Percentiles rank a stretch among this genome's conserved stretches.
These are phyloP conservation scores for Indri indri DNA, from an alignment of 2,113 vertebrate species.

Conservation along the genomic window DNA sequence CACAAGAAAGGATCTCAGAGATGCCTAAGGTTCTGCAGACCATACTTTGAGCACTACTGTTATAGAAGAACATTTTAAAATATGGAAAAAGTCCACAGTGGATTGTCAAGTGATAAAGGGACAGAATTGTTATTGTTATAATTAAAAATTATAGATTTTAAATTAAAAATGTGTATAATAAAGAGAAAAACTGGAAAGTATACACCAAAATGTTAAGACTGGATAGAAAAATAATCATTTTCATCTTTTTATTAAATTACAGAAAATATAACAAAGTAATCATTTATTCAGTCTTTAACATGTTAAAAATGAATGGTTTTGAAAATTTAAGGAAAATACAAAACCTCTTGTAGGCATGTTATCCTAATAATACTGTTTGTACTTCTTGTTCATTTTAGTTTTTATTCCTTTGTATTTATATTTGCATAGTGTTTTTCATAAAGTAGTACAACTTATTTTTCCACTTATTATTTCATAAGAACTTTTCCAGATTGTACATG, in stretches of 20 bases:
- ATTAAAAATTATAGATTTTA: background rate
- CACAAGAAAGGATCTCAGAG: background rate
- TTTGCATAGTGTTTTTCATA: background rate
- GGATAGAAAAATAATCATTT: background rate
- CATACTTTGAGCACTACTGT: background rate
- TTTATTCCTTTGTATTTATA: background rate
- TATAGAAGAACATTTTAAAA: background rate
- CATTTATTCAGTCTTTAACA: background rate
- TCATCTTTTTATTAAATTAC: background rate
- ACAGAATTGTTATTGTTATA: background rate
- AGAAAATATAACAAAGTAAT: background rate
- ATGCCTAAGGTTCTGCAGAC: background rate
- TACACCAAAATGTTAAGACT: background rate
- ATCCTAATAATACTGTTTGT: background rate
- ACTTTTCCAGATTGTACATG: background rate
- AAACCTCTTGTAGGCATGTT: background rate
- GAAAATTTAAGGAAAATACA: background rate
- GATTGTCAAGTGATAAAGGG: background rate
- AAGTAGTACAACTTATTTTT: background rate
- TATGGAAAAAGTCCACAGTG: background rate
- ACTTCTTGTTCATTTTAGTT: background rate
- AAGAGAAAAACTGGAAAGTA: background rate
- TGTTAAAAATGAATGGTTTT: conserved; percentile 5
- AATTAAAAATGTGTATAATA: background rate
- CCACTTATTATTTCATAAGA: background rate